Evolutionary conservation across 1,140 invertebrate genomes (phyloP).

Genomic region (Archegozetes longisetosus): DNA sequence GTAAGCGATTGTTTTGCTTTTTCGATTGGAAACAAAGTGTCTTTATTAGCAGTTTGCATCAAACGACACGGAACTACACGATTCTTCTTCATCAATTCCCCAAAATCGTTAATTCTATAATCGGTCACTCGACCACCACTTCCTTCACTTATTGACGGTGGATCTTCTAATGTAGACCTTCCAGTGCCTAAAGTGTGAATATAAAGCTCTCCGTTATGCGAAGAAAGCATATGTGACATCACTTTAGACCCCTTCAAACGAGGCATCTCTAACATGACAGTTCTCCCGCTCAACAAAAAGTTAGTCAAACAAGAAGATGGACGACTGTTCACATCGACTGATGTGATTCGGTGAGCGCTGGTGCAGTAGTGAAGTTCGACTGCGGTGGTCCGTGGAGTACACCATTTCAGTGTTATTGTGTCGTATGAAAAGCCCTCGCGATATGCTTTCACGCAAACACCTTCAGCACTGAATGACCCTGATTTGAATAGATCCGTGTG

Average conservation of each 20-base stretch:
- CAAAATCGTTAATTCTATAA: slow-evolving; percentile 47
- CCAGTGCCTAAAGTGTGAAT: slow-evolving; percentile 74
- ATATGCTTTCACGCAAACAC: neutral
- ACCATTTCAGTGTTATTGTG: slow-evolving; percentile 82
- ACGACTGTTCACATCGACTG: slow-evolving; percentile 81
- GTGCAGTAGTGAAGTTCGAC: slow-evolving; percentile 56
- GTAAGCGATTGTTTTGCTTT: slow-evolving; percentile 48
- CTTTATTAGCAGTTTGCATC: slow-evolving; percentile 3
- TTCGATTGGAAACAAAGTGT: slow-evolving; percentile 24
- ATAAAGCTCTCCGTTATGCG: slow-evolving; percentile 89
- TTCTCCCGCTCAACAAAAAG: slow-evolving; percentile 69
- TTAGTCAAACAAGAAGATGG: slow-evolving; percentile 92
- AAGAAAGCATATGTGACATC: slow-evolving; percentile 77
- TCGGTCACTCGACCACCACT: slow-evolving; percentile 81
- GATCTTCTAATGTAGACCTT: slow-evolving; percentile 78
- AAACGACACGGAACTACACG: slow-evolving; percentile 34
- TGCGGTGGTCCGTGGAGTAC: slow-evolving; percentile 65
- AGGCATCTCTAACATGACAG: slow-evolving; percentile 87
- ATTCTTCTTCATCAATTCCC: slow-evolving; percentile 27
- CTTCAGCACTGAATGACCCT: neutral
- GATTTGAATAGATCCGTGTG: slow-evolving; percentile 57
- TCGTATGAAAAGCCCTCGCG: slow-evolving; percentile 49
- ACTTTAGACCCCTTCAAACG: slow-evolving; percentile 65
- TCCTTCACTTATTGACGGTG: slow-evolving; percentile 84
- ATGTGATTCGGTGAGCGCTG: slow-evolving; percentile 73